Evolutionary conservation across 2,113 vertebrate species (phyloP).

Genomic region (Salvelinus fontinalis): DNA sequence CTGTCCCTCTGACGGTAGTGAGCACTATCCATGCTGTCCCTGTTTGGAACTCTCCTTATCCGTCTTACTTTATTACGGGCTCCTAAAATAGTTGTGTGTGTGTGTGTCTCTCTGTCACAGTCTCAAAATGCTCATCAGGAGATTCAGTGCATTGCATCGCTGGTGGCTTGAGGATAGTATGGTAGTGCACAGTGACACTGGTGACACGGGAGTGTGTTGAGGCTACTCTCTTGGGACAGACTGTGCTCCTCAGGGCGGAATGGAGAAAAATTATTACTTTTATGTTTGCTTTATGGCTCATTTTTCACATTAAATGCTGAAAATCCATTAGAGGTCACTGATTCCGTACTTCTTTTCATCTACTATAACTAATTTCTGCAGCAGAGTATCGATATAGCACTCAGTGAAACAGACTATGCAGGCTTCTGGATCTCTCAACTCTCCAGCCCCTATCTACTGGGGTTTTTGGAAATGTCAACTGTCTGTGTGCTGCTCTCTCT

Average conservation of each 20-base stretch:
- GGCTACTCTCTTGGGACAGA: slow-evolving; percentile 56
- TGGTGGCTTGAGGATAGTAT: slow-evolving; percentile 29
- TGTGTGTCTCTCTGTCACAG: too few species aligned
- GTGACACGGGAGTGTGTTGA: slow-evolving; percentile 13
- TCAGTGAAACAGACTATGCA: slow-evolving; percentile 64
- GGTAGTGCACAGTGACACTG: slow-evolving; percentile 54
- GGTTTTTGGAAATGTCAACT: slow-evolving; percentile 57
- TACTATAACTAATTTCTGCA: slow-evolving; percentile 55
- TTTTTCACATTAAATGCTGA: slow-evolving; percentile 79
- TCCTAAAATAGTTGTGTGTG: neutral
- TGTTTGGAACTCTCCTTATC: neutral
- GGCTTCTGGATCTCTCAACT: slow-evolving; percentile 50
- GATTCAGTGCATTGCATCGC: neutral
- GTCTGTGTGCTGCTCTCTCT: slow-evolving; percentile 10
- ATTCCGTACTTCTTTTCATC: slow-evolving; percentile 51
- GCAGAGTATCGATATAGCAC: slow-evolving; percentile 69
- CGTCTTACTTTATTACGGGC: neutral
- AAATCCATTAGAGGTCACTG: slow-evolving; percentile 79
- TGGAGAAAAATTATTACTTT: slow-evolving; percentile 77
- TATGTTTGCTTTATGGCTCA: slow-evolving; percentile 84
- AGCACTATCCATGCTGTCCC: neutral
- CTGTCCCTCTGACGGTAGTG: neutral
- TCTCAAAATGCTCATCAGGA: slow-evolving; percentile 25
- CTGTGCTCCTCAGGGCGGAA: slow-evolving; percentile 57
- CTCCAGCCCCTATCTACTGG: slow-evolving; percentile 58